Evolutionary conservation across 2,797 vertebrate species (phyloP).

Genomic region (Amblyopsis hoosieri): DNA sequence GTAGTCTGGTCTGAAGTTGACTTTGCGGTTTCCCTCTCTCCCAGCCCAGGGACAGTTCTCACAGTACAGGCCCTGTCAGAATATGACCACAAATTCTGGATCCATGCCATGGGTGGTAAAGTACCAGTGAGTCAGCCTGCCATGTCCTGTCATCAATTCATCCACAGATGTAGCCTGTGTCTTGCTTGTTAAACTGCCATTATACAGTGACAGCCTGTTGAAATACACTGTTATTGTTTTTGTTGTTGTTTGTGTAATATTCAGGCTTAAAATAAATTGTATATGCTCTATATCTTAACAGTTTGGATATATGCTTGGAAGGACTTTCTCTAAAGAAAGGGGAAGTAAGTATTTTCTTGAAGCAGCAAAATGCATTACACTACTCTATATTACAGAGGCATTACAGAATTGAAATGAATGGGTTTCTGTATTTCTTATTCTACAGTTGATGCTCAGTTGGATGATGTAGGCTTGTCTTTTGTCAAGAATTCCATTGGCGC

Average conservation of each 20-base stretch:
- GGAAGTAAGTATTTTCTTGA: conserved; percentile 71
- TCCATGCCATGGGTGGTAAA: conserved; percentile 96
- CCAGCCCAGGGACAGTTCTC: conserved; percentile 87
- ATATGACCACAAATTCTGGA: conserved; percentile 92
- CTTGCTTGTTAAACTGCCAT: conserved; percentile 5
- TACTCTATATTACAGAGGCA: neutral
- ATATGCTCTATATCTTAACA: conserved; percentile 35
- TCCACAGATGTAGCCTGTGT: conserved; percentile 10
- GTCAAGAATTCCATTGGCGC: conserved; percentile 92
- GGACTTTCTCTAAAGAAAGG: conserved; percentile 76
- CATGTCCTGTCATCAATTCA: conserved; percentile 39
- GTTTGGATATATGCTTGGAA: conserved; percentile 67
- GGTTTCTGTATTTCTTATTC: neutral
- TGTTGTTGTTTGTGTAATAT: neutral
- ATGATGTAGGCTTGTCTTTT: conserved; percentile 89
- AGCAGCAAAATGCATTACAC: neutral
- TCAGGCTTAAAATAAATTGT: neutral
- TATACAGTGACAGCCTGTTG: neutral
- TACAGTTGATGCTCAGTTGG: conserved; percentile 86
- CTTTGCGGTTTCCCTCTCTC: conserved; percentile 34
- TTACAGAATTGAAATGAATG: neutral
- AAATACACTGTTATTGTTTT: neutral
- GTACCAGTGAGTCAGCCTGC: conserved; percentile 85
- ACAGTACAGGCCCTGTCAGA: conserved; percentile 94
- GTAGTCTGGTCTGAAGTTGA: conserved; percentile 14